Conservation (phyloP, 92 coral and sea anemone species). For the Ricordea florida region DNA sequence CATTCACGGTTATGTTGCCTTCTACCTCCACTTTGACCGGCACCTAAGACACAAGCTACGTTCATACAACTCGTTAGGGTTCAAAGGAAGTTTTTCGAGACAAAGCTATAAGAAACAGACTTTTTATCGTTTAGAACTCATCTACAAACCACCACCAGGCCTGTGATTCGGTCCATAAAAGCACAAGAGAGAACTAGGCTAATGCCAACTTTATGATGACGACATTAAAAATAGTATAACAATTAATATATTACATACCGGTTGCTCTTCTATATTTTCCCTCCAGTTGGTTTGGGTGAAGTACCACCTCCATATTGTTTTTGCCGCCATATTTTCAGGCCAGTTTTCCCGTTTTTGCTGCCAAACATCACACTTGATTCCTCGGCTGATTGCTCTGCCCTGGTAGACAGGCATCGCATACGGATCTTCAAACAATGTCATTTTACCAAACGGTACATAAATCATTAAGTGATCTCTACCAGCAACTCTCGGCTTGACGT, state of each 20-base stretch:
- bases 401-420: conserved; percentile 13
- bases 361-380: conserved; percentile 44
- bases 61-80: too few species aligned
- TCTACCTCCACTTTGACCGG: conserved; percentile 16
- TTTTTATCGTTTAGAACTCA: too few species aligned
- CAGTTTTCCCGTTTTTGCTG: conserved; percentile 8
- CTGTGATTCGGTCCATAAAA: too few species aligned
- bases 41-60: conserved; percentile 12
- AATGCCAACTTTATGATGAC: too few species aligned
- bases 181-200: too few species aligned
- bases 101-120: neutral
- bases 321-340: neutral
- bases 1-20: conserved; percentile 14
- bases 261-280: neutral
- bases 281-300: conserved; percentile 14
- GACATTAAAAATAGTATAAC: too few species aligned
- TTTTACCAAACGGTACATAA: conserved; percentile 12
- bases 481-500: neutral
- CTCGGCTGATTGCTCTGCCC: conserved; percentile 1
- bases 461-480: neutral
- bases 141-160: too few species aligned
- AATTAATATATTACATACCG: conserved; percentile 16
- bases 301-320: conserved; percentile 32
- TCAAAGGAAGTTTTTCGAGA: too few species aligned
- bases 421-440: conserved; percentile 15